Conservation (phyloP, 1,140 invertebrate genomes). For the Subanguina moxae region DNA sequence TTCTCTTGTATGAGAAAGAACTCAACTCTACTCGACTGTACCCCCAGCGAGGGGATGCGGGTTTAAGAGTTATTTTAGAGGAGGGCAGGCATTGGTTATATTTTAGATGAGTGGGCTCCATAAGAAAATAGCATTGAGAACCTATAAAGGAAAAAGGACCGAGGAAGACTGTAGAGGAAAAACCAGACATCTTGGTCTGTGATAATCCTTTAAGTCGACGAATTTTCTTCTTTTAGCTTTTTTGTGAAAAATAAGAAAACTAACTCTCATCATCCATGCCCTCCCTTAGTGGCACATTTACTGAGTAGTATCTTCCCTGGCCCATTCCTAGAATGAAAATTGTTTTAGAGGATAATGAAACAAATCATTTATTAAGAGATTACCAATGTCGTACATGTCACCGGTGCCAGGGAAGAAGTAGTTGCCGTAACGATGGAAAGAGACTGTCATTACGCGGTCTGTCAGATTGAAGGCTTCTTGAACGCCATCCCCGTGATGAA, state of each 20-base stretch:
- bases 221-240: no score
- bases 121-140: no score
- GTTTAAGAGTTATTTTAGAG: no score
- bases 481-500: slow-evolving; percentile 98
- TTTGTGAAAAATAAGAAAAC: slow-evolving; percentile 11
- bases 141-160: no score
- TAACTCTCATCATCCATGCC: slow-evolving; percentile 86
- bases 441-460: slow-evolving; percentile 97
- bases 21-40: no score
- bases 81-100: no score
- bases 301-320: slow-evolving; percentile 85
- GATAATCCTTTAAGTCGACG: no score
- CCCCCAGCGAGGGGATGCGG: no score
- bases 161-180: no score
- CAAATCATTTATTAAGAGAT: slow-evolving; percentile 50
- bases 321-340: slow-evolving; percentile 62
- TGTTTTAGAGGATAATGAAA: neutral
- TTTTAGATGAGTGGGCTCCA: no score
- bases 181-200: no score
- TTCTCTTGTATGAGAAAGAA: no score
- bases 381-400: slow-evolving; percentile 94
- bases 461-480: slow-evolving; percentile 98
- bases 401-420: slow-evolving; percentile 93
- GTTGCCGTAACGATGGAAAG: slow-evolving; percentile 97
- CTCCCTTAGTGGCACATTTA: slow-evolving; percentile 92